Base-by-base conservation (phyloP, 2,888 invertebrate species). In the Macrophya alboannulata region DNA sequence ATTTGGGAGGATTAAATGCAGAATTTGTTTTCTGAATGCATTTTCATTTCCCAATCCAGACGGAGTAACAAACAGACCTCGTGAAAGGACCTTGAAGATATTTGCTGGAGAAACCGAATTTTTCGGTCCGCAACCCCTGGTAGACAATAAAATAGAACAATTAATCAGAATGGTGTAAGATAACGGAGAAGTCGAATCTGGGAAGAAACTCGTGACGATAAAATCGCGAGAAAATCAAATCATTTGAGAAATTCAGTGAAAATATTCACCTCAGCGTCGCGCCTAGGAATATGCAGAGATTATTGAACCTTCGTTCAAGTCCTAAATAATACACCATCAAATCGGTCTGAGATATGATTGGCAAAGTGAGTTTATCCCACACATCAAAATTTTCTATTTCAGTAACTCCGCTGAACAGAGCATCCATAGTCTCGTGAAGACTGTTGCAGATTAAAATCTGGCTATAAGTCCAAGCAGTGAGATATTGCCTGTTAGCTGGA, bases 371-470 rank as follows among this genome's bases (percentile, higher is more conserved):
- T 55, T 88, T 88, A 74, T 90, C 89, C 88, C 87, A 86, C 59
- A 88, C 85, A 15, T 89, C 88, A 21, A 86, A 85, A n/a, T 77
- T 87, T 40, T 92, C 88, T 31, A 90, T 76, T 84, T 91, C 91
- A 17, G 90, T 81, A 77, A 92, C 86, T 86, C 89, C 88, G 40
- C 88, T 86, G 87, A 93, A 92, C 37, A 93, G 82, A 84, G 91
- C 89, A 86, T 92, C 89, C 89, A 93, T 90, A 88, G 93, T 91
- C 40, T 48, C 25, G 21, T 91, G 90, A 15, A 93, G 89, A 84
- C 88, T 92, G 82, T 92, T 92, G 82, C 93, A 93, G 43, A 93
- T 87, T 59, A 92, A 86, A 45, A 87, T 88, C 82, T 91, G 89
- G 83, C 90, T 90, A 84, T 92, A 91, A 25, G 88, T 85, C 86